A percentile compares a stretch with the other conserved stretches of the same genome.
These are phyloP conservation scores for western clawed frog (Xenopus tropicalis) DNA, from an alignment of 2,113 vertebrate species.

Conservation along the genomic window UCB_Xtro_10.0 CM004447.2:154341501-154342000, in stretches of 20 bases:
- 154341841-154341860: neutral
- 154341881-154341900: neutral
- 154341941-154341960: no score
- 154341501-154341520: no score
- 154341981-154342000: no score
- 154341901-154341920: neutral
- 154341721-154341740: neutral
- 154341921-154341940: neutral
- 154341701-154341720: neutral
- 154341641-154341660: no score
- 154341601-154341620: no score
- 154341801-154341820: slow-evolving; percentile 10
- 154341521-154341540: no score
- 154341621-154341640: no score
- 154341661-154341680: no score
- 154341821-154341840: neutral
- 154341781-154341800: neutral
- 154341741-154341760: neutral
- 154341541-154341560: no score
- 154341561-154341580: no score
- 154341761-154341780: neutral
- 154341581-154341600: no score
- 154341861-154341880: neutral
- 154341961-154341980: no score
- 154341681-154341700: neutral